Conservation (phyloP, 2,888 invertebrate species). For the Nomada ruficornis region DNA sequence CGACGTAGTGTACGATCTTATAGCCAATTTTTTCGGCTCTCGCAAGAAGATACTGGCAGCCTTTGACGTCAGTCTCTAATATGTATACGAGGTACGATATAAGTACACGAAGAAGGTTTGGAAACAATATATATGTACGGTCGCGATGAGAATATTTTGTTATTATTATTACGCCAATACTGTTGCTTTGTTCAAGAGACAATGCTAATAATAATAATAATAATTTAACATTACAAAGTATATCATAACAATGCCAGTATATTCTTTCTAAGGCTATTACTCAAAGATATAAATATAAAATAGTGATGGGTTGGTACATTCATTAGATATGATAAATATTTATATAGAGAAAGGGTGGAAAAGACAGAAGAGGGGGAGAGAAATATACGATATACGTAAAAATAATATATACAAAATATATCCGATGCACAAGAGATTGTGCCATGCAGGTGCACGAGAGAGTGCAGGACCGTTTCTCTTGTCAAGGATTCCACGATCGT, state of each 20-base stretch:
- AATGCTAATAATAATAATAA: too few species aligned
- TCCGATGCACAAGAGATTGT: conserved; percentile 67
- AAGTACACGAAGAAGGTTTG: too few species aligned
- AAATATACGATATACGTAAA: conserved; percentile 27
- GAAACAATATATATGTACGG: not conserved
- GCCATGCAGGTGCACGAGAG: conserved; percentile 75
- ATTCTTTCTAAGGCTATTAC: conserved; percentile 25
- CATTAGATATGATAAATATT: conserved; percentile 29
- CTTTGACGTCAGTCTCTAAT: not conserved
- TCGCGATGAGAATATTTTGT: not conserved
- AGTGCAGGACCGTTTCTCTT: conserved; percentile 65
- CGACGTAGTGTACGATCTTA: conserved; percentile 20
- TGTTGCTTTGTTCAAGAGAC: too few species aligned
- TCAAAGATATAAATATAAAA: conserved; percentile 13
- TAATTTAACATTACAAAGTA: not conserved
- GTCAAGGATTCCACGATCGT: conserved; percentile 52
- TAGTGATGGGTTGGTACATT: conserved; percentile 35
- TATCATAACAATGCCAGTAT: conserved; percentile 21
- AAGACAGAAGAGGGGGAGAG: conserved; percentile 1
- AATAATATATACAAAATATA: conserved; percentile 51
- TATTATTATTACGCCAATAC: too few species aligned
- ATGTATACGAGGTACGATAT: too few species aligned
- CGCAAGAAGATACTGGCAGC: conserved; percentile 24
- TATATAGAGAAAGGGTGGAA: not conserved
- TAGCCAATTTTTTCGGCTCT: conserved; percentile 7